These are phyloP conservation scores for Machimus rusticus DNA, from an alignment of 2,888 invertebrate species.

Conservation along the genomic window DNA sequence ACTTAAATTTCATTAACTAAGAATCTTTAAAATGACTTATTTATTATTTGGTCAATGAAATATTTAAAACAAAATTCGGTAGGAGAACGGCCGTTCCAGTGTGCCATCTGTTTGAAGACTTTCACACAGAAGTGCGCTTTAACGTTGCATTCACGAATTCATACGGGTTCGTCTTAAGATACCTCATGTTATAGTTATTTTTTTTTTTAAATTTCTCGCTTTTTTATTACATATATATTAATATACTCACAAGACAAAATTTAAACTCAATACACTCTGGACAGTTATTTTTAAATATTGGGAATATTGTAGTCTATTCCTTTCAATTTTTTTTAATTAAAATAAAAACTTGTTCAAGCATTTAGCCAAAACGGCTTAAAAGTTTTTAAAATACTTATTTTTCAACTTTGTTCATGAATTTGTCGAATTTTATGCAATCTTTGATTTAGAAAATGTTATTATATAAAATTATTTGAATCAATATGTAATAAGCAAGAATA, in stretches of 20 bases:
- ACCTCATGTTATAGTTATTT: constrained; percentile 15
- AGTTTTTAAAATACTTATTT: background rate
- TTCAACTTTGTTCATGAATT: too few species aligned
- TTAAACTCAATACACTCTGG: background rate
- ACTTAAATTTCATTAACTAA: background rate
- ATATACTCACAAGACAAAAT: background rate
- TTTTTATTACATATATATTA: background rate
- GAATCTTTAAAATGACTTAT: constrained; percentile 13
- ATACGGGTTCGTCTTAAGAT: constrained; percentile 66
- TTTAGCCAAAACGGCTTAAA: background rate
- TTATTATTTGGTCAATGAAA: constrained; percentile 5
- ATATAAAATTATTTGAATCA: too few species aligned
- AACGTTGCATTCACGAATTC: constrained; percentile 71
- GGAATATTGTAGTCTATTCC: background rate
- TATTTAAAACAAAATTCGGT: constrained; percentile 51
- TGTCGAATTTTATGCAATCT: too few species aligned
- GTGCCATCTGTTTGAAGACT: constrained; percentile 71
- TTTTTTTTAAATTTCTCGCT: constrained; percentile 32
- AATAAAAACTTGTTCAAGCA: background rate
- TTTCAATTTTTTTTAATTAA: background rate
- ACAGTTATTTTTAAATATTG: background rate
- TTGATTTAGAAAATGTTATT: too few species aligned
- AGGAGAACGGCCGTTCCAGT: constrained; percentile 70
- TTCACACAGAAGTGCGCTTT: constrained; percentile 71
- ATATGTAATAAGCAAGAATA: too few species aligned